phyloP scores from a whole-genome alignment of 2,113 vertebrate genomes.

The Hippocampus abdominalis region DNA sequence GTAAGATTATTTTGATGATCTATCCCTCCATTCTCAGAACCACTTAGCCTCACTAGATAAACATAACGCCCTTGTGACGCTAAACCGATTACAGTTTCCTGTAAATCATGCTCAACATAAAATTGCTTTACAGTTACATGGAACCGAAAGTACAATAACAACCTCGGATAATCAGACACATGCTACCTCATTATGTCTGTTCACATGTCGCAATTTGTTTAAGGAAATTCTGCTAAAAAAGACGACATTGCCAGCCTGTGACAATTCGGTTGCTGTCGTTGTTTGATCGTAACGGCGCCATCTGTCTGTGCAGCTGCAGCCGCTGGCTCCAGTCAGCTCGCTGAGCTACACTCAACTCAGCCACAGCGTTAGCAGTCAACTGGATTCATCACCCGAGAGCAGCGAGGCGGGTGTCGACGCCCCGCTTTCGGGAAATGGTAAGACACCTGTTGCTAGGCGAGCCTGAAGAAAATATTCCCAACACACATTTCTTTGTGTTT shows the following conservation, averaged over 20 bases:
- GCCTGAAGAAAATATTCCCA: background rate
- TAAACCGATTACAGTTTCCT: background rate
- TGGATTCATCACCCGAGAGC: conserved; percentile 79
- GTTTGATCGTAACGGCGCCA: background rate
- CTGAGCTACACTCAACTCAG: conserved; percentile 70
- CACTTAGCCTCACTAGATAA: background rate
- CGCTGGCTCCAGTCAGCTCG: conserved; percentile 56
- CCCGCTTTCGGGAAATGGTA: conserved; percentile 71
- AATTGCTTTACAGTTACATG: too few relatives aligned
- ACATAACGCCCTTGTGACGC: background rate
- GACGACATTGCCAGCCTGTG: too few relatives aligned
- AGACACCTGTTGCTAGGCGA: background rate
- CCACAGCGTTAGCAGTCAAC: conserved; percentile 75
- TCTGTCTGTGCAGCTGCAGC: conserved; percentile 59
- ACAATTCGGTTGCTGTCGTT: background rate
- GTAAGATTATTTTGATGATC: conserved; percentile 14
- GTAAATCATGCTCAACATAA: too few relatives aligned
- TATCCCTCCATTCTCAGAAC: too few relatives aligned
- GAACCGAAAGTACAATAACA: too few relatives aligned
- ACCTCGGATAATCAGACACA: too few relatives aligned
- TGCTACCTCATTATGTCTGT: background rate
- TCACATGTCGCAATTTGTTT: background rate
- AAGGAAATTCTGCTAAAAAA: too few relatives aligned
- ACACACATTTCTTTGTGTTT: background rate
- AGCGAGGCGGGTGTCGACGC: conserved; percentile 73